Percentiles rank a stretch among this genome's conserved stretches.
Evolutionary conservation across 2,113 vertebrate species (phyloP).

Genomic region (Cranoglanis bouderius): DNA sequence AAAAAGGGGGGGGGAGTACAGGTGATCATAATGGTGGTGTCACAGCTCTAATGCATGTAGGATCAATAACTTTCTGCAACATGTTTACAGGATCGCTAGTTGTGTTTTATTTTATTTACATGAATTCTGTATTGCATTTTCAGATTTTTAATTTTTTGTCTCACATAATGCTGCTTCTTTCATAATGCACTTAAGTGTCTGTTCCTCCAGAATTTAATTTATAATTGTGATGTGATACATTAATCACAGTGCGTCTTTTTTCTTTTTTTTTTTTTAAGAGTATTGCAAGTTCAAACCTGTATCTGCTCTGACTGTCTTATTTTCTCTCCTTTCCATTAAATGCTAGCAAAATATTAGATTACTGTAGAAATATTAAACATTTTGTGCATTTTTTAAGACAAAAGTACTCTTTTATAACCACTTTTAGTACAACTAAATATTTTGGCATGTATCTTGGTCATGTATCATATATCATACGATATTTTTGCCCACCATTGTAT

Average conservation of each 20-base stretch:
- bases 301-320: neutral
- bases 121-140: neutral
- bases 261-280: neutral
- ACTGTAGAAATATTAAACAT: neutral
- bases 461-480: neutral
- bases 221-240: neutral
- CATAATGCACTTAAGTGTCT: neutral
- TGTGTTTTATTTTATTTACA: neutral
- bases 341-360: neutral
- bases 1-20: no score
- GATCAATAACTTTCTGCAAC: neutral
- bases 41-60: neutral
- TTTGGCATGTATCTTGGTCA: neutral
- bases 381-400: neutral
- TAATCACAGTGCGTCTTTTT: neutral
- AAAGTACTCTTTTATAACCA: neutral
- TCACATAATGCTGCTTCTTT: neutral
- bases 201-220: neutral
- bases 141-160: neutral
- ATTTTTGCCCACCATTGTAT: no score
- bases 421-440: neutral
- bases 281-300: neutral
- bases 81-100: neutral
- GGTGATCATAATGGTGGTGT: neutral
- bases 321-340: neutral